Base-by-base conservation (phyloP, 2,113 vertebrate genomes). In the Eptesicus fuscus region DNA sequence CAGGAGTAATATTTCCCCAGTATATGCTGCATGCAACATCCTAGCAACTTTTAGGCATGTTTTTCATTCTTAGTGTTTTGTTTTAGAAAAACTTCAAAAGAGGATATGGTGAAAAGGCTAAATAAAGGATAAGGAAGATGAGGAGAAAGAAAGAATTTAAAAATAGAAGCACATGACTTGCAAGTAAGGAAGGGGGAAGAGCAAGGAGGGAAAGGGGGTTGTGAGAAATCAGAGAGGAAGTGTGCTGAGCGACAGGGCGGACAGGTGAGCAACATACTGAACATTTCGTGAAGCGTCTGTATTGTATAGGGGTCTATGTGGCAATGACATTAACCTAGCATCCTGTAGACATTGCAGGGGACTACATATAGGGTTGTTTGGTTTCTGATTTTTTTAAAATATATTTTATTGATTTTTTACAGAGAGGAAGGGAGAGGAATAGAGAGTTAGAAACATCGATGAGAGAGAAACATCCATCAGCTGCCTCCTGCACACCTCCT, bases 31-130 rank as follows among this genome's bases (percentile, higher is more conserved):
- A 71, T 11, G 74, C 4, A 18, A 70, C 37, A 90, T 44, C 23
- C 32, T 42, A 89, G 79, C 77, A 78, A 63, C 23, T 59, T 92
- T 71, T 53, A 70, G n/a, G 25, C 63, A 61, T 91, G 49, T 35
- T 91, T 80, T 90, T 73, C 28, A 44, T 65, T 28, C 61, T 69
- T 69, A 69, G 44, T 80, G 20, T 71, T 93, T 83, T 44, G 18
- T 74, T 90, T 96, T 44, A 69, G 59, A 92, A 67, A 83, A 96
- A 83, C 63, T 61, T 22, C 76, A 71, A 95, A 91, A 67, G 37
- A 90, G 82, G 49, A 92, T 90, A 42, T 73, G 61, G 8, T 78
- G 23, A 85, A 71, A 87, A 93, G 37, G 79, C 73, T 71, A 83
- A 76, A 78, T 59, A 25, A 59, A 59, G 82, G 63, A 37, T 67